Conservation (phyloP, 1,140 invertebrate genomes). For the Chrysomallon squamiferum region DNA sequence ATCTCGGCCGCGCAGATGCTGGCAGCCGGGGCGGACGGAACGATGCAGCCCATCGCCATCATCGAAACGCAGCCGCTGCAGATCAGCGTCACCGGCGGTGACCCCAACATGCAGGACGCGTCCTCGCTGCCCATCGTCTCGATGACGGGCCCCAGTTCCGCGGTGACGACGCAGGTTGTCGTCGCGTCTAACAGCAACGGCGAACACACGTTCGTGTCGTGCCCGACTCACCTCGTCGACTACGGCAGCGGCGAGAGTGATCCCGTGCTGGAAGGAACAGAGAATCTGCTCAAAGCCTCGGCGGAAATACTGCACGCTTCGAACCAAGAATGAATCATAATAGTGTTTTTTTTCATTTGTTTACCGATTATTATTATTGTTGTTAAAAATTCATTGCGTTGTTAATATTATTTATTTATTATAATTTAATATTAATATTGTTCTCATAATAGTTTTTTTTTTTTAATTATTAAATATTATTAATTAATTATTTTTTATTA, state of each 20-base stretch:
- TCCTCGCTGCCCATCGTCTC: conserved; percentile 14
- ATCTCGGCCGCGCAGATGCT: conserved; percentile 4
- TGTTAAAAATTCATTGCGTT: neutral
- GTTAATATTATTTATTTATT: neutral
- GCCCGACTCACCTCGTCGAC: conserved; percentile 33
- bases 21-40: conserved; percentile 12
- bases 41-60: conserved; percentile 50
- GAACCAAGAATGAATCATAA: neutral
- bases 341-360: neutral
- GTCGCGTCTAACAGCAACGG: conserved; percentile 18
- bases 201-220: conserved; percentile 34
- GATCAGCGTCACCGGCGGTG: conserved; percentile 24
- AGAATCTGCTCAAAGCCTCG: conserved; percentile 44
- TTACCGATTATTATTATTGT: neutral
- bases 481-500: neutral
- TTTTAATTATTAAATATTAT: neutral
- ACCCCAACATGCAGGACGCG: conserved; percentile 20
- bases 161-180: conserved; percentile 23
- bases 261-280: conserved; percentile 44
- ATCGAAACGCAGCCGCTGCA: conserved; percentile 45
- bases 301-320: conserved; percentile 34
- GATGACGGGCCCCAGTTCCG: conserved; percentile 10
- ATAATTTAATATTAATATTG: neutral
- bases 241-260: conserved; percentile 31
- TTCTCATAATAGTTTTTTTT: neutral